Conservation (phyloP, 2,797 vertebrate species). For the Centropyge bicolor region DNA sequence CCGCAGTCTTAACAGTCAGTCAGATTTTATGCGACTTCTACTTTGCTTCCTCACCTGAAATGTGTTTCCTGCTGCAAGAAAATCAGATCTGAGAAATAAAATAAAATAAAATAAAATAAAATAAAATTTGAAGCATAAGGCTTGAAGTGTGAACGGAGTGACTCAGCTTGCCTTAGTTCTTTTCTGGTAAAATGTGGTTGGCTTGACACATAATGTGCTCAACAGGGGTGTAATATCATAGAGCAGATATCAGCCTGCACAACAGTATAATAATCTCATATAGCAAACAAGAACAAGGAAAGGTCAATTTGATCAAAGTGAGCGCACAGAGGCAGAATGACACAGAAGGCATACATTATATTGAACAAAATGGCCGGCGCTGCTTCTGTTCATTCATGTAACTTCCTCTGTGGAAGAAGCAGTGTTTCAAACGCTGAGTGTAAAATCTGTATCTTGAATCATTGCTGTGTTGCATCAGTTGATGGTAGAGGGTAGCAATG, state of each 20-base stretch:
- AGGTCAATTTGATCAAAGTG: background rate
- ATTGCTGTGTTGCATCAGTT: background rate
- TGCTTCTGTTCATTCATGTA: slow-evolving; percentile 2
- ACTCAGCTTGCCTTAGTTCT: no score
- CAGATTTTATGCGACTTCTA: no score
- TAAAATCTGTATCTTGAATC: background rate
- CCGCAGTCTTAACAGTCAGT: no score
- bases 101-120: no score
- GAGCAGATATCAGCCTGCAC: background rate
- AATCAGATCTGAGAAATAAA: no score
- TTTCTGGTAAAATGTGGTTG: slow-evolving; percentile 1
- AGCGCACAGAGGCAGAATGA: background rate
- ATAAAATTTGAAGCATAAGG: no score
- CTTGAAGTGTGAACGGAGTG: no score
- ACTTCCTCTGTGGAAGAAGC: no score
- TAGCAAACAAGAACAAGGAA: background rate
- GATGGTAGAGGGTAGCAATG: background rate
- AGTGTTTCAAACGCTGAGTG: background rate
- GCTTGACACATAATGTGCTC: background rate
- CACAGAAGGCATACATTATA: background rate
- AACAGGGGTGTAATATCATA: background rate
- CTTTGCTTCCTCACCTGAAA: no score
- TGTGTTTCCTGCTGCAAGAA: no score
- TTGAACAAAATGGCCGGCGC: background rate
- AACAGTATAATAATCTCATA: background rate